These are phyloP conservation scores for Lasioglossum pauxillum DNA, from an alignment of 2,888 invertebrate species.

Conservation along the genomic window DNA sequence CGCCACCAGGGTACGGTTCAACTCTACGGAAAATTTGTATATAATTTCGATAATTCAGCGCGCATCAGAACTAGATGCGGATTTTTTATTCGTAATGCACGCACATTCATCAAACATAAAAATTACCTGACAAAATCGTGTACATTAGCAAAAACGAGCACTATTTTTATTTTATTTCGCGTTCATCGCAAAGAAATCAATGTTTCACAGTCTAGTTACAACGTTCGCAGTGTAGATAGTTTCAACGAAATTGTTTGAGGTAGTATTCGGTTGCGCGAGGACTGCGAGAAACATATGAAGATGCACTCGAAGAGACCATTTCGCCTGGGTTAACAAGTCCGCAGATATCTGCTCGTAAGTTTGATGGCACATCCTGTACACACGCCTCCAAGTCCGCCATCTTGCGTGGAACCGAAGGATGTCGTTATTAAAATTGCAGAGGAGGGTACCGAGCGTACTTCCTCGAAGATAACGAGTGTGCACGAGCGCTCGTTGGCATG, in stretches of 20 bases:
- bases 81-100: no score
- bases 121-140: no score
- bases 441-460: conserved; percentile 77
- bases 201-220: no score
- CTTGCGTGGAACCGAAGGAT: conserved; percentile 80
- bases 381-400: conserved; percentile 70
- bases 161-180: no score
- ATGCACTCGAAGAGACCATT: background rate
- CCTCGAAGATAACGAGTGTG: conserved; percentile 73
- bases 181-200: no score
- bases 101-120: no score
- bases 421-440: conserved; percentile 82
- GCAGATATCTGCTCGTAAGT: background rate
- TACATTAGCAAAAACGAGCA: no score
- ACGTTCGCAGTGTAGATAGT: no score
- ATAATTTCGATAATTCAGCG: background rate
- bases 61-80: no score
- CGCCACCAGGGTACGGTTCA: background rate
- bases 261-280: no score
- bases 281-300: no score
- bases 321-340: background rate
- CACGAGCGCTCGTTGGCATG: conserved; percentile 16
- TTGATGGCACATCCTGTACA: background rate
- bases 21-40: background rate
- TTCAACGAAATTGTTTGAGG: no score